Percentiles rank a stretch among this genome's conserved stretches.
Evolutionary conservation across 2,888 invertebrate genomes (phyloP).

Genomic region (Ochropacha duplaris): DNA sequence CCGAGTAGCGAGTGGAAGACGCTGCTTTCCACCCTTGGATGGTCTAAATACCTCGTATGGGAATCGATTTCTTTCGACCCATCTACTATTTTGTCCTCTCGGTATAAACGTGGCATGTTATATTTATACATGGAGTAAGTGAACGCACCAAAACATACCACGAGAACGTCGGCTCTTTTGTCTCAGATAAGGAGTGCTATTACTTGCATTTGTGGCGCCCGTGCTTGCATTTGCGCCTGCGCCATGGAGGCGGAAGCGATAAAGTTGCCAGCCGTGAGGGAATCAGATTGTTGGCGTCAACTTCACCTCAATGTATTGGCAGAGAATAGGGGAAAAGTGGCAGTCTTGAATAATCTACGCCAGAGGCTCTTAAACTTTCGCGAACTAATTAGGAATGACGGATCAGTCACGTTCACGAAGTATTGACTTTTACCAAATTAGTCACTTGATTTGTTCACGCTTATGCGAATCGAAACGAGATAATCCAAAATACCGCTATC

Average conservation of each 20-base stretch:
- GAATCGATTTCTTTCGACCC: background rate
- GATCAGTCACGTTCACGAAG: background rate
- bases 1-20: too few species aligned
- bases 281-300: constrained; percentile 70
- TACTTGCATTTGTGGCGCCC: constrained; percentile 36
- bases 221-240: constrained; percentile 15
- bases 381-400: background rate
- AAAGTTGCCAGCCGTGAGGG: constrained; percentile 65
- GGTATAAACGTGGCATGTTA: too few species aligned
- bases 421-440: too few species aligned
- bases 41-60: too few species aligned
- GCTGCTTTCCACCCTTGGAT: too few species aligned
- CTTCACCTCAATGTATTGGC: constrained; percentile 48
- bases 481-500: too few species aligned
- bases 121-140: constrained; percentile 38
- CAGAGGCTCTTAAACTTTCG: constrained; percentile 14
- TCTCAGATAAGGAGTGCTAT: constrained; percentile 57
- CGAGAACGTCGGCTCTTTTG: constrained; percentile 56
- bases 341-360: constrained; percentile 40
- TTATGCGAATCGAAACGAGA: too few species aligned
- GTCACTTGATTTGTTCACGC: too few species aligned
- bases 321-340: constrained; percentile 54
- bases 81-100: too few species aligned
- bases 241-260: constrained; percentile 63
- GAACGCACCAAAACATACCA: constrained; percentile 40